Conservation (phyloP, 2,113 vertebrate genomes). For the Hiodon tergisus region DNA sequence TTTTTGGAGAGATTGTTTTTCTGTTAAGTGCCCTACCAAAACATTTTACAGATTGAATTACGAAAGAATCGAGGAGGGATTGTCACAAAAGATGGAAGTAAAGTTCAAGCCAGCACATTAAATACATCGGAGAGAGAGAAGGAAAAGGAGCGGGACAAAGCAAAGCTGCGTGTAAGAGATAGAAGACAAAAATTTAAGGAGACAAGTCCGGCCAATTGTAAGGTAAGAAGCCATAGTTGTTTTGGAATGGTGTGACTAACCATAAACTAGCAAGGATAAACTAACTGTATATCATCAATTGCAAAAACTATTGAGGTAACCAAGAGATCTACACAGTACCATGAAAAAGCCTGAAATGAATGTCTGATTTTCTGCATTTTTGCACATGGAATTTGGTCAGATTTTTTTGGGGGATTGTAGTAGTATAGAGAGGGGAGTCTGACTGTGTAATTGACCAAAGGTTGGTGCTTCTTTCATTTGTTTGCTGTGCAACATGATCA, state of each 20-base stretch:
- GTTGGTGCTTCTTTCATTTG: no score
- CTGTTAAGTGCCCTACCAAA: constrained; percentile 2
- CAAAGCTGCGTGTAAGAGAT: constrained; percentile 43
- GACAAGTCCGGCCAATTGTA: constrained; percentile 29
- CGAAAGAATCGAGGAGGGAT: constrained; percentile 53
- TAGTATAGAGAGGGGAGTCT: no score
- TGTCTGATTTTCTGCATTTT: no score
- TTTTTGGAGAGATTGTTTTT: no score
- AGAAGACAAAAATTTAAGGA: constrained; percentile 50
- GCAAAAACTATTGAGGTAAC: no score
- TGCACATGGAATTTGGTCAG: no score
- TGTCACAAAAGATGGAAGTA: constrained; percentile 46
- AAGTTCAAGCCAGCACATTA: constrained; percentile 16
- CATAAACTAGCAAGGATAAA: neutral
- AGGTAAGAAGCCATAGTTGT: constrained; percentile 40
- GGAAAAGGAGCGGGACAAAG: constrained; percentile 34
- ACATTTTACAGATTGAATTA: constrained; percentile 56
- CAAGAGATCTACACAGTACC: no score
- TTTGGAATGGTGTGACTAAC: constrained; percentile 3
- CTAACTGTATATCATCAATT: neutral
- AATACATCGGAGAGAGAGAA: constrained; percentile 45
- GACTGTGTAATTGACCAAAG: no score
- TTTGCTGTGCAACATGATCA: no score
- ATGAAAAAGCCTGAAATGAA: no score
- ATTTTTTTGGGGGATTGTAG: no score